Evolutionary conservation across 2,113 vertebrate genomes (phyloP).

Genomic region (Prionailurus bengalensis): DNA sequence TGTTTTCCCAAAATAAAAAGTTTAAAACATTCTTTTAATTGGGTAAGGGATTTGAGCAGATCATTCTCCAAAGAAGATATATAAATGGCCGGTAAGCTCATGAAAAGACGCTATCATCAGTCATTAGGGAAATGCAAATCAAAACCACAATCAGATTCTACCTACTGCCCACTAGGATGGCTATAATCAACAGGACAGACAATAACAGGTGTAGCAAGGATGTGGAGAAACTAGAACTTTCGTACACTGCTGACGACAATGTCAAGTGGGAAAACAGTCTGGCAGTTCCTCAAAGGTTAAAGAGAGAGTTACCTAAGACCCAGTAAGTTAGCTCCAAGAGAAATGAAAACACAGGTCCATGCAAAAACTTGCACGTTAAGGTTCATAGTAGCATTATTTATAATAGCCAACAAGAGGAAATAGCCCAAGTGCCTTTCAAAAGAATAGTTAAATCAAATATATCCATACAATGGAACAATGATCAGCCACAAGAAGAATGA

Average conservation of each 20-base stretch:
- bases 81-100: neutral
- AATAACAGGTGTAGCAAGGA: neutral
- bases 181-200: neutral
- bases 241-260: neutral
- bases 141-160: neutral
- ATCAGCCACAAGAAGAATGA: neutral
- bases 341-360: neutral
- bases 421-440: neutral
- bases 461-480: neutral
- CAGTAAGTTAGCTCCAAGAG: conserved; percentile 32
- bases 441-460: conserved; percentile 24
- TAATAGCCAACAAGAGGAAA: neutral
- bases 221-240: neutral
- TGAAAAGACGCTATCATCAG: neutral
- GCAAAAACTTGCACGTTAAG: neutral
- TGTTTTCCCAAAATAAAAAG: conserved; percentile 22
- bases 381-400: neutral
- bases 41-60: neutral
- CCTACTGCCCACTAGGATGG: neutral
- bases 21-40: neutral
- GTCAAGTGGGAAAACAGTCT: neutral
- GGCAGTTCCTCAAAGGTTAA: neutral
- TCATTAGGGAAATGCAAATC: neutral
- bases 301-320: neutral
- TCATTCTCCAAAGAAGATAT: conserved; percentile 17